Evolutionary conservation across 1,140 invertebrate genomes (phyloP).

Genomic region (Myzus persicae): DNA sequence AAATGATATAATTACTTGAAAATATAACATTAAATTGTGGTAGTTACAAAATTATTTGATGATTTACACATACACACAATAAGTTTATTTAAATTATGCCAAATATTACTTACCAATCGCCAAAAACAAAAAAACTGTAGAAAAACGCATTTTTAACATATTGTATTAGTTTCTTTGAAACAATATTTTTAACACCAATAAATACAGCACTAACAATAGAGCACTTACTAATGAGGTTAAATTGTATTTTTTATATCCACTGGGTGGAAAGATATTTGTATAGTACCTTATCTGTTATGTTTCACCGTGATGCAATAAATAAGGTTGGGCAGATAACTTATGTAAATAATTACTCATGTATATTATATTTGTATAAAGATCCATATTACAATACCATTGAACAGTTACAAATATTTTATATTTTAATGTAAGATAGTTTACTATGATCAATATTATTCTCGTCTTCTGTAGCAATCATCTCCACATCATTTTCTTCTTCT

Average conservation of each 20-base stretch:
- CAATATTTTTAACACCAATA: background rate
- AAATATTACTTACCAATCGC: slow-evolving; percentile 42
- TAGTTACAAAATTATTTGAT: background rate
- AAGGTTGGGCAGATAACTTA: slow-evolving; percentile 49
- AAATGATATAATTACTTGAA: slow-evolving; percentile 58
- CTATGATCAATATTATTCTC: slow-evolving; percentile 56
- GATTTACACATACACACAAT: background rate
- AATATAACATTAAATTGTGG: background rate
- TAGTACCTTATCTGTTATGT: slow-evolving; percentile 30
- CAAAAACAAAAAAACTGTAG: slow-evolving; percentile 16
- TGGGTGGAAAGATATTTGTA: slow-evolving; percentile 34
- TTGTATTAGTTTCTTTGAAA: background rate
- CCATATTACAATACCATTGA: slow-evolving; percentile 28
- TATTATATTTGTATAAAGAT: background rate
- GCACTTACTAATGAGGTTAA: background rate
- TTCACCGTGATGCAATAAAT: slow-evolving; percentile 19
- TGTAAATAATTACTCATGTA: slow-evolving; percentile 56
- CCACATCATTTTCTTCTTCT: slow-evolving; percentile 48
- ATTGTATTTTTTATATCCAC: background rate
- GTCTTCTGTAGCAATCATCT: slow-evolving; percentile 37
- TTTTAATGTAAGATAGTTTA: slow-evolving; percentile 54
- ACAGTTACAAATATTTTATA: slow-evolving; percentile 20
- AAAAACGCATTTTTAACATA: slow-evolving; percentile 46
- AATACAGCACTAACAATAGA: background rate
- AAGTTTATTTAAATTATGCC: background rate